Evolutionary conservation across 2,888 invertebrate genomes (phyloP), one percentile per base, ranked within the genome.

Genomic region (Nemurella pictetii): DNA sequence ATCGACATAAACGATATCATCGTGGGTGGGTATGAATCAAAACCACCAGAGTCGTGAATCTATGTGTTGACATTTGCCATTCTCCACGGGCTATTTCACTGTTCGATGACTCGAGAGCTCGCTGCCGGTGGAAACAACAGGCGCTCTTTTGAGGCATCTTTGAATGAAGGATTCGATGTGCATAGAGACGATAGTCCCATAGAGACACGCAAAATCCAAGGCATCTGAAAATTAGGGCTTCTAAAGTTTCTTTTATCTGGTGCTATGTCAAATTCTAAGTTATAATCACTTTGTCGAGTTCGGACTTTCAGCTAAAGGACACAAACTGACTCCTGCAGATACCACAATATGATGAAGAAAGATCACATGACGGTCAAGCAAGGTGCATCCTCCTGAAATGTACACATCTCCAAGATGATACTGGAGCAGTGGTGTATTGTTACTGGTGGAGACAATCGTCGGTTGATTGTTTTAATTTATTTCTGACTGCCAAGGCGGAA

Each of bases 21-120:
- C 80, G 80, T 80, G 80, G 80, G 80, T 80, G 80, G 80, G 32
- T 36, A 35, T 35, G 35, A n/a, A 35, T 35, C 26, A 28, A 75
- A 28, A 75, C 75, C 75, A 75, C 28, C 75, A n/a, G 75, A n/a
- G 28, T 78, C 78, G 78, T 30, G 29, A 28, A 75, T 75, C 28
- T 1, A 27, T 75, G 32, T 82, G 82, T 82, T 72, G 82, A 82
- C 82, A 82, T 82, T 81, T 72, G 55, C 36, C 82, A 82, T 82
- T 82, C 82, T 82, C 29, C 27, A 28, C 29, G 72, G 55, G 9
- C 28, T 72, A 72, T 36, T 55, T 75, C 28, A 35, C 28, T 81
- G 81, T 81, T 26, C 4, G 36, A 35, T 36, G 36, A 30, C 9
- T n/a, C 5, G 25, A 75, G n/a, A n/a, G n/a, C n/a, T n/a, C n/a